Percentiles rank a stretch among this genome's conserved stretches.
phyloP scores from a whole-genome alignment of 1,140 invertebrate species.

The Uloborus diversus region DNA sequence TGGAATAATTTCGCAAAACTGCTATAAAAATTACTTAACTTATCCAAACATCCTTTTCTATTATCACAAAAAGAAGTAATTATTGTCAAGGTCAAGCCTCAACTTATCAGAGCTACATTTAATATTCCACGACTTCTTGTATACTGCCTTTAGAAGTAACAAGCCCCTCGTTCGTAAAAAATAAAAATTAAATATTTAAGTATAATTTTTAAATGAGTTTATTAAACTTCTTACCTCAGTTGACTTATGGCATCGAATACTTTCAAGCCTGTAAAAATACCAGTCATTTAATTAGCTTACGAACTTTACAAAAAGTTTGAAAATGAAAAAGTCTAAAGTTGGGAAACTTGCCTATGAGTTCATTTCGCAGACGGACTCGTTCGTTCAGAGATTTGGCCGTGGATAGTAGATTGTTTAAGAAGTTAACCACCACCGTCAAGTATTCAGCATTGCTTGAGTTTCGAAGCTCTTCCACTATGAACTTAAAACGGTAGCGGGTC shows the following conservation, averaged over 20 bases:
- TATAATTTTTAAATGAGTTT: too few relatives aligned
- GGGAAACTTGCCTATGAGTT: conserved; percentile 67
- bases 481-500: conserved; percentile 70
- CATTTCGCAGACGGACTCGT: conserved; percentile 67
- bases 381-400: conserved; percentile 65
- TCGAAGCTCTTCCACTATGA: conserved; percentile 67
- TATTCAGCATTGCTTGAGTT: conserved; percentile 64
- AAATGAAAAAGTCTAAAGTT: not conserved
- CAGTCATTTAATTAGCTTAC: conserved; percentile 53
- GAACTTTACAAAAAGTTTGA: too few relatives aligned
- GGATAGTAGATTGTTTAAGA: conserved; percentile 70
- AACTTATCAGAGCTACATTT: too few relatives aligned
- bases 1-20: too few relatives aligned
- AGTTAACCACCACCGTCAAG: conserved; percentile 66
- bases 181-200: too few relatives aligned
- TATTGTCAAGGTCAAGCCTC: too few relatives aligned
- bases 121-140: too few relatives aligned
- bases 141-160: too few relatives aligned
- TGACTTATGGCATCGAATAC: conserved; percentile 26
- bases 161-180: too few relatives aligned
- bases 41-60: too few relatives aligned
- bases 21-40: too few relatives aligned
- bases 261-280: conserved; percentile 59
- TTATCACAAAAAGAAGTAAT: too few relatives aligned
- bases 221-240: conserved; percentile 27